Conservation (phyloP, 2,888 invertebrate species). For the Lochmaea crataegi region DNA sequence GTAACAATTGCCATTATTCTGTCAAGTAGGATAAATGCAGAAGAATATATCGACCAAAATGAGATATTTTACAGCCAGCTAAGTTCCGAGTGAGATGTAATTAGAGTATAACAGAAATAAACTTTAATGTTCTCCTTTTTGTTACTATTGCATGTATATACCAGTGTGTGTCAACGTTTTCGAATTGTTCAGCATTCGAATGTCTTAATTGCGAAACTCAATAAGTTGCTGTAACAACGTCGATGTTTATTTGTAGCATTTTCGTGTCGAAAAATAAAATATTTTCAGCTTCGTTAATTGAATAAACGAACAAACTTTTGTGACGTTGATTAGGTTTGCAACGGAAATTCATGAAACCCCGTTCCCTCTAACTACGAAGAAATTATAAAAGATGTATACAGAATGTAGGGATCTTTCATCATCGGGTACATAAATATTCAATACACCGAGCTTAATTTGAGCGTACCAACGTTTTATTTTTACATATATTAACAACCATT, state of each 20-base stretch:
- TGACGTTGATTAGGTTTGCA: conserved; percentile 29
- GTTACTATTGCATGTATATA: background rate
- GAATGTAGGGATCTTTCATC: conserved; percentile 11
- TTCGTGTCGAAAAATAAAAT: background rate
- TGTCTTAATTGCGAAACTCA: background rate
- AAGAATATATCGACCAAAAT: no score
- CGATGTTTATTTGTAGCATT: background rate
- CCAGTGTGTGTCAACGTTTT: background rate
- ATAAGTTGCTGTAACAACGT: background rate
- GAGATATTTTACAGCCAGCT: background rate
- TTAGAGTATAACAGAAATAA: background rate
- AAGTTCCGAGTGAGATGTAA: background rate
- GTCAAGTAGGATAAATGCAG: no score
- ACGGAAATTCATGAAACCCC: conserved; percentile 23
- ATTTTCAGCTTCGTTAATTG: conserved; percentile 14
- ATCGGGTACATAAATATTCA: conserved; percentile 26
- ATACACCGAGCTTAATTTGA: conserved; percentile 18
- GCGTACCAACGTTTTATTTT: conserved; percentile 11
- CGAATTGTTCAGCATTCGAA: background rate
- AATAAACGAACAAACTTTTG: conserved; percentile 24
- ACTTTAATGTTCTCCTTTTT: background rate
- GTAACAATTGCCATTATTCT: no score
- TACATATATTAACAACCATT: background rate
- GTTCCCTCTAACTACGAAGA: conserved; percentile 9
- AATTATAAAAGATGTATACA: conserved; percentile 25